Conservation (phyloP, 1,140 invertebrate species). For the Cydia splendana region DNA sequence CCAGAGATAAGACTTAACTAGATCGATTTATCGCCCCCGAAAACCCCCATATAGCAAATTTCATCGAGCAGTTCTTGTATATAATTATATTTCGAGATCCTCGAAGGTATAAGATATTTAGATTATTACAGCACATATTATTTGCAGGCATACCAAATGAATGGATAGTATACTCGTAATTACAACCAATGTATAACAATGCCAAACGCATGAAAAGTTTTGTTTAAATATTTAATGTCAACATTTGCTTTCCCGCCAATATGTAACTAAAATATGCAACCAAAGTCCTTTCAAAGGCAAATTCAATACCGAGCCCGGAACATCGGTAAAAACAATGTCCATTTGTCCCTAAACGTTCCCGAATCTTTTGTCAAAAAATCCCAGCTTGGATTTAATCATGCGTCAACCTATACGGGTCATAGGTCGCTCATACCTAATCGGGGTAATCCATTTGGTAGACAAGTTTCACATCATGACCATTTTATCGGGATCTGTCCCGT, state of each 20-base stretch:
- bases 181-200: not conserved
- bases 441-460: slow-evolving; percentile 73
- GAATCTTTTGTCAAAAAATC: slow-evolving; percentile 39
- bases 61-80: too few species aligned
- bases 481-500: slow-evolving; percentile 49
- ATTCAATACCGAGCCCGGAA: not conserved
- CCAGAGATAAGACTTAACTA: too few species aligned
- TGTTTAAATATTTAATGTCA: not conserved
- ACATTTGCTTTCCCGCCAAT: not conserved
- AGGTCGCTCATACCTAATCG: slow-evolving; percentile 70
- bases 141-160: not conserved
- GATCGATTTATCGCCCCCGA: too few species aligned
- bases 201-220: not conserved
- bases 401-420: slow-evolving; percentile 66
- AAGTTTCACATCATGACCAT: slow-evolving; percentile 61
- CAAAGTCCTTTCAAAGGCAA: not conserved
- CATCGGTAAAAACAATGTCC: not conserved
- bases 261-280: not conserved
- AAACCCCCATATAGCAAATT: too few species aligned
- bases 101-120: too few species aligned
- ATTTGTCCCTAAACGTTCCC: slow-evolving; percentile 11
- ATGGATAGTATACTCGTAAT: not conserved
- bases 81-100: too few species aligned
- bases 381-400: slow-evolving; percentile 55
- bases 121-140: too few species aligned